These are phyloP conservation scores for Brachionus rubens DNA, from an alignment of 1,140 invertebrate genomes.

Conservation along the genomic window DNA sequence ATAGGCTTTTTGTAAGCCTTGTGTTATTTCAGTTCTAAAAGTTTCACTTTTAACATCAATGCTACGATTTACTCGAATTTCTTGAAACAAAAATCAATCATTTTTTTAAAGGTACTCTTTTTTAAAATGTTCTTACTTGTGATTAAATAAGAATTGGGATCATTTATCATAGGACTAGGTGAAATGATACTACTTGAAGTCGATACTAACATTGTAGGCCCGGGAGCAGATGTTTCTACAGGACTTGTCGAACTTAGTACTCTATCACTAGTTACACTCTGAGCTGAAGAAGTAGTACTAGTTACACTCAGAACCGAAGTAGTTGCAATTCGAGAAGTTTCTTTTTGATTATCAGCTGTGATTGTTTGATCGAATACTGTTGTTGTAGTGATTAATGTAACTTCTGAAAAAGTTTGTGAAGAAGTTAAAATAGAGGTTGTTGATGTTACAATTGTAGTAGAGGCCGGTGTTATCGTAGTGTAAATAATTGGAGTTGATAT, in stretches of 20 bases:
- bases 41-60: not conserved
- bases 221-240: not conserved
- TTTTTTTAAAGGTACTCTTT: too few species aligned
- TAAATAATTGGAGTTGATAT: too few species aligned
- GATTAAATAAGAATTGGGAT: not conserved
- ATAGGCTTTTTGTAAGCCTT: conserved; percentile 6
- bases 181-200: conserved; percentile 15
- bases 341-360: too few species aligned
- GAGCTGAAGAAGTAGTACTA: too few species aligned
- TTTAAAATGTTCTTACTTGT: too few species aligned
- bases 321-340: too few species aligned
- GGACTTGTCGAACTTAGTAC: not conserved
- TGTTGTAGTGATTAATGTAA: too few species aligned
- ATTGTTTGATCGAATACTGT: too few species aligned
- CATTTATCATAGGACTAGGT: not conserved
- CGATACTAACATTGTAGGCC: conserved; percentile 5
- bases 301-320: too few species aligned
- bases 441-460: not conserved
- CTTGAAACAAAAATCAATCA: not conserved
- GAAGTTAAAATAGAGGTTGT: too few species aligned
- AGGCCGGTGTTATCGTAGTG: too few species aligned
- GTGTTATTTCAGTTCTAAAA: not conserved
- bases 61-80: conserved; percentile 10
- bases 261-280: not conserved
- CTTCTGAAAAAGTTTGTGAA: too few species aligned